Evolutionary conservation across 2,797 vertebrate species (phyloP).

Genomic region (Chlorospingus semifuscus): DNA sequence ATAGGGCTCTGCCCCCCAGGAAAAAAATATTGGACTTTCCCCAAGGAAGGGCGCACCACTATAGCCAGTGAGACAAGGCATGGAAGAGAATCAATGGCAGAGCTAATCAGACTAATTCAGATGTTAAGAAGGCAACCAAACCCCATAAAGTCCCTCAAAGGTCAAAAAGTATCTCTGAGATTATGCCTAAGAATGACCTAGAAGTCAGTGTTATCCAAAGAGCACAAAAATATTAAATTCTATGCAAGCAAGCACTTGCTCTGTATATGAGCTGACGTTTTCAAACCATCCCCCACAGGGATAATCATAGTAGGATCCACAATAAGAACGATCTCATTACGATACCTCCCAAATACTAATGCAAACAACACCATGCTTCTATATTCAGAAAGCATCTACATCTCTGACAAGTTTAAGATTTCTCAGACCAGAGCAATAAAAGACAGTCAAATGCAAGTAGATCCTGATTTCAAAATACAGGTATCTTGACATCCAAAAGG

Average conservation of each 20-base stretch:
- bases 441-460: neutral
- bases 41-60: neutral
- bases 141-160: neutral
- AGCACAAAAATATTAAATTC: neutral
- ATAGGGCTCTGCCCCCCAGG: neutral
- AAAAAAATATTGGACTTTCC: neutral
- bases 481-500: neutral
- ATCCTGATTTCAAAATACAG: neutral
- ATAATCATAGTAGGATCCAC: slow-evolving; percentile 20
- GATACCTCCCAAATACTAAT: slow-evolving; percentile 3
- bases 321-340: neutral
- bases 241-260: neutral
- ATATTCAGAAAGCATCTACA: slow-evolving; percentile 29
- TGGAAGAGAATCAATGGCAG: neutral
- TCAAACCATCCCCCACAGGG: neutral
- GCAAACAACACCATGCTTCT: slow-evolving; percentile 5
- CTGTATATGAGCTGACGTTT: neutral
- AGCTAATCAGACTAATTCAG: neutral
- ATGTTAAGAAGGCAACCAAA: neutral
- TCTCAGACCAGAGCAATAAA: slow-evolving; percentile 2
- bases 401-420: slow-evolving; percentile 13
- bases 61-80: neutral
- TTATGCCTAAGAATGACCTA: neutral
- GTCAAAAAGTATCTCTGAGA: neutral
- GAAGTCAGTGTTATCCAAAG: neutral